Evolutionary conservation across 2,797 vertebrate species (phyloP).

Genomic region (Sebastes taczanowskii): DNA sequence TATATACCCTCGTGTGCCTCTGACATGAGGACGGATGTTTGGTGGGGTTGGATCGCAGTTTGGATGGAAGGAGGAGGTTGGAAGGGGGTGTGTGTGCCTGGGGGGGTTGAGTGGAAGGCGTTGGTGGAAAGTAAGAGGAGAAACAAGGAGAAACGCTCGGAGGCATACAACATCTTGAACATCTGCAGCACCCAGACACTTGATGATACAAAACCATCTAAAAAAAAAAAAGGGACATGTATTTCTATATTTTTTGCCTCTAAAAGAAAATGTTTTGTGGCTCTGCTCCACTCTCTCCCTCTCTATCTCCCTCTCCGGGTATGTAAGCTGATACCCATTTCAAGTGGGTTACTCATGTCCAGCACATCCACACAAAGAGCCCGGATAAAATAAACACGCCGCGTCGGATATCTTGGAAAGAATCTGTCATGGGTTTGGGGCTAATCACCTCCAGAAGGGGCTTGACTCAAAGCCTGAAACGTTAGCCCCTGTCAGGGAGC

Average conservation of each 20-base stretch:
- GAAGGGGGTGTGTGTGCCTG: slow-evolving; percentile 12
- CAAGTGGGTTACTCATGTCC: slow-evolving; percentile 99
- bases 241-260: slow-evolving; percentile 77
- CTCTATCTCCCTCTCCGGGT: slow-evolving; percentile 83
- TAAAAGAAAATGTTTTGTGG: slow-evolving; percentile 85
- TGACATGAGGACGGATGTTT: slow-evolving; percentile 77
- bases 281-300: slow-evolving; percentile 83
- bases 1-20: slow-evolving; percentile 66
- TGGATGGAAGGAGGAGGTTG: slow-evolving; percentile 52
- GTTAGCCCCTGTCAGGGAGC: slow-evolving; percentile 94
- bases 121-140: slow-evolving; percentile 47
- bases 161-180: slow-evolving; percentile 60
- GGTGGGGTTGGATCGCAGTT: slow-evolving; percentile 38
- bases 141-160: slow-evolving; percentile 24
- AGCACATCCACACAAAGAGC: slow-evolving; percentile 99
- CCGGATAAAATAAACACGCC: slow-evolving; percentile 99
- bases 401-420: slow-evolving; percentile 99
- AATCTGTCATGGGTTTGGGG: slow-evolving; percentile 99
- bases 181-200: slow-evolving; percentile 79
- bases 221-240: slow-evolving; percentile 67
- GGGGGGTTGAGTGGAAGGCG: neutral
- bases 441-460: slow-evolving; percentile 99
- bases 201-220: slow-evolving; percentile 73
- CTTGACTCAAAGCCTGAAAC: slow-evolving; percentile 97
- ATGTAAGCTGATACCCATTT: slow-evolving; percentile 94